These are phyloP conservation scores for Corbicula japonica DNA, from an alignment of 2,888 invertebrate species.

Conservation along the genomic window DNA sequence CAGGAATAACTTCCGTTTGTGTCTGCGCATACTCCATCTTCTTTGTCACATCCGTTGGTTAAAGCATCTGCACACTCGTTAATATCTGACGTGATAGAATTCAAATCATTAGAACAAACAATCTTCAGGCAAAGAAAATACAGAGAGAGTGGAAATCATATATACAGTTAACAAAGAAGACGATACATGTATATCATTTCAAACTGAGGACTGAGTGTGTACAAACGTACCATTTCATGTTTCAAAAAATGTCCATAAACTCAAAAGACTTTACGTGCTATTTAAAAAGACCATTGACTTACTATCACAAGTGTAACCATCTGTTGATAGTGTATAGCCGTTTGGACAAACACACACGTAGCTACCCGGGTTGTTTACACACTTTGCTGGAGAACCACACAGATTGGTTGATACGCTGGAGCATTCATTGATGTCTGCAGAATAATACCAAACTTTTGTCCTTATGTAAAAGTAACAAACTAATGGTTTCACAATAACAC, in stretches of 20 bases:
- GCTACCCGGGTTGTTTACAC: slow-evolving; percentile 65
- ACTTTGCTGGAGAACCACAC: slow-evolving; percentile 57
- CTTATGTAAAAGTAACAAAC: too few species aligned
- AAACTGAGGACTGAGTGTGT: too few species aligned
- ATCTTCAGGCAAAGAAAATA: not conserved
- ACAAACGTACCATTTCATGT: too few species aligned
- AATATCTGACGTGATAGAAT: too few species aligned
- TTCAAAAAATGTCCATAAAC: too few species aligned
- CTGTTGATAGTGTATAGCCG: slow-evolving; percentile 54
- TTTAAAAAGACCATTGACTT: slow-evolving; percentile 28
- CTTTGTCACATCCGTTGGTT: slow-evolving; percentile 68
- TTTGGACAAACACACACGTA: slow-evolving; percentile 65
- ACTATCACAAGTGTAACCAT: slow-evolving; percentile 61
- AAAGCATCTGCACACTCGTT: slow-evolving; percentile 68
- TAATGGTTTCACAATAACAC: too few species aligned
- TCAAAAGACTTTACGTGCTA: too few species aligned
- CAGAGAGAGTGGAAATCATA: not conserved
- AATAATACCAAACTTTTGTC: slow-evolving; percentile 13
- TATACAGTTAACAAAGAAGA: too few species aligned
- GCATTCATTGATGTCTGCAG: slow-evolving; percentile 72
- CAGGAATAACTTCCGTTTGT: slow-evolving; percentile 66
- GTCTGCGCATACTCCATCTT: slow-evolving; percentile 68
- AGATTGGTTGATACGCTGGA: slow-evolving; percentile 20
- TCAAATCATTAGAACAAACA: slow-evolving; percentile 3
- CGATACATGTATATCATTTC: too few species aligned